Percentiles rank a stretch among this genome's conserved stretches.
phyloP scores from a whole-genome alignment of 2,888 invertebrate genomes.

The Drosophila paranaensis region DNA sequence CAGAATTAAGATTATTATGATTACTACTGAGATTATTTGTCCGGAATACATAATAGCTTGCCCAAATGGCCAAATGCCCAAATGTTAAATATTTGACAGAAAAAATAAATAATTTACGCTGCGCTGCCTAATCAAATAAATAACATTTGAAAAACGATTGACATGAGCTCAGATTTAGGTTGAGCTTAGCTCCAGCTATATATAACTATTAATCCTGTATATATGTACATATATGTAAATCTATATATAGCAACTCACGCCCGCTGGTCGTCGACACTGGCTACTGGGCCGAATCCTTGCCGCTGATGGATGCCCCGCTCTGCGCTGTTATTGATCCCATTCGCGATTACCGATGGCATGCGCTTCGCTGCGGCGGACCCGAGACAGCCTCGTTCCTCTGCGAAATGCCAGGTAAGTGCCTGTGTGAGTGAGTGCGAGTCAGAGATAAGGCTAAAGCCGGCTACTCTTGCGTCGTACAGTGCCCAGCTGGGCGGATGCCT shows the following conservation, averaged over 20 bases:
- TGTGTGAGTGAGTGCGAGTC: neutral
- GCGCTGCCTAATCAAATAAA: too few species aligned
- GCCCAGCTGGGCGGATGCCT: slow-evolving; percentile 92
- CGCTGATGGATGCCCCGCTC: slow-evolving; percentile 87
- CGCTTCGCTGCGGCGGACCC: slow-evolving; percentile 90
- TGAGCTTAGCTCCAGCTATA: neutral
- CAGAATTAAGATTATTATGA: too few species aligned
- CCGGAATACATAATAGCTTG: neutral
- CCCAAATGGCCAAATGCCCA: too few species aligned
- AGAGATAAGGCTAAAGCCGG: neutral
- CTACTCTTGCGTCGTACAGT: slow-evolving; percentile 85
- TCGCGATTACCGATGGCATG: slow-evolving; percentile 92
- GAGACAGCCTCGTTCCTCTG: slow-evolving; percentile 92
- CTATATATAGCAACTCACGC: slow-evolving; percentile 81
- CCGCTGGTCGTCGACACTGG: slow-evolving; percentile 85
- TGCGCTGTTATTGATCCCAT: slow-evolving; percentile 91
- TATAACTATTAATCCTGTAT: neutral
- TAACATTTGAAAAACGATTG: neutral
- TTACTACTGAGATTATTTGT: neutral
- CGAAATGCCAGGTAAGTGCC: slow-evolving; percentile 89
- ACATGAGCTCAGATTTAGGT: neutral
- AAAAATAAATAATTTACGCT: neutral
- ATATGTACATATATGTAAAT: neutral
- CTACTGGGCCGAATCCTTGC: slow-evolving; percentile 90
- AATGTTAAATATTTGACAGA: too few species aligned